A percentile compares a stretch with the other conserved stretches of the same genome.
Conservation (phyloP, 2,113 vertebrate genomes). For the Myodes glareolus region DNA sequence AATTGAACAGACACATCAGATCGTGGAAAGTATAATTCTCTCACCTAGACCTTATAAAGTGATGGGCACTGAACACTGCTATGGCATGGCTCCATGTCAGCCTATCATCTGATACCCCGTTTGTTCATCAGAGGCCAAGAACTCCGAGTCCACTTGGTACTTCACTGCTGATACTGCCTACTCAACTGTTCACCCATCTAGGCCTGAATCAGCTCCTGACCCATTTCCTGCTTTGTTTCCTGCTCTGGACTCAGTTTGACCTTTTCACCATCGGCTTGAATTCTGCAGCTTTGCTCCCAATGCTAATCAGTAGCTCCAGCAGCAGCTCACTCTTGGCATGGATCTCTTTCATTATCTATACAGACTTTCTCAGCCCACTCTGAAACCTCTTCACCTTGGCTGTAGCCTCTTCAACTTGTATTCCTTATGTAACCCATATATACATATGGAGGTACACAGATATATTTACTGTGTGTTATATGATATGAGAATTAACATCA, state of each 20-base stretch:
- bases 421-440: not conserved
- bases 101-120: not conserved
- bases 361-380: not conserved
- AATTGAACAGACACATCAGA: not conserved
- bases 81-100: not conserved
- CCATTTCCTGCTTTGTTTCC: not conserved
- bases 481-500: not conserved
- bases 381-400: not conserved
- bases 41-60: not conserved
- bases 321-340: not conserved
- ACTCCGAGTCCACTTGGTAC: not conserved
- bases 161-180: not conserved
- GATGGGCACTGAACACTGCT: not conserved
- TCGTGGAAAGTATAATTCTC: not conserved
- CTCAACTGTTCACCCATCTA: not conserved
- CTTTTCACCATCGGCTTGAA: not conserved
- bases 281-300: not conserved
- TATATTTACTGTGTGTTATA: not conserved
- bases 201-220: not conserved
- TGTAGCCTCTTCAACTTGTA: not conserved
- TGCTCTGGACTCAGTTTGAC: not conserved
- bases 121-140: not conserved
- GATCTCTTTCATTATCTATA: not conserved
- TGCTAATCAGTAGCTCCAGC: not conserved
- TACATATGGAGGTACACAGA: not conserved